Conservation (phyloP, 2,888 invertebrate species). For the Andrena fulva region DNA sequence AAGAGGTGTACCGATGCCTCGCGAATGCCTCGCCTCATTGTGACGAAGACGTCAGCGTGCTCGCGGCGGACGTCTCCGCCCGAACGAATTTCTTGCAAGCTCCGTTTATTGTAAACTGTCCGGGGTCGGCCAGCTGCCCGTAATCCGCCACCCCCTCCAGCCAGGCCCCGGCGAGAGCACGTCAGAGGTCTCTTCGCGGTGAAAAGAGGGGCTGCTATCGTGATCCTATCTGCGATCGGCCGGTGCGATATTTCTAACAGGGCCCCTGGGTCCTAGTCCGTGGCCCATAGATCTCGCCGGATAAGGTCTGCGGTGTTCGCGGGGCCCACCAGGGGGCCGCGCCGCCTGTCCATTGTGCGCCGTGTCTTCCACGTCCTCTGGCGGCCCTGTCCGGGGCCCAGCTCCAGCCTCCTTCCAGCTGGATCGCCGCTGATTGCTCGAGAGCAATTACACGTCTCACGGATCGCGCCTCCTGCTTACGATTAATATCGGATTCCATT, state of each 20-base stretch:
- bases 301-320: constrained; percentile 83
- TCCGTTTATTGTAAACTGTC: constrained; percentile 76
- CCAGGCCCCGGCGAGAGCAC: constrained; percentile 24
- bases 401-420: constrained; percentile 48
- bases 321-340: constrained; percentile 82
- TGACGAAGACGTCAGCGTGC: constrained; percentile 74
- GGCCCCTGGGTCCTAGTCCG: constrained; percentile 78
- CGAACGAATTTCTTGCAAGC: constrained; percentile 79
- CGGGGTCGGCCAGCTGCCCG: constrained; percentile 80
- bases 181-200: constrained; percentile 62
- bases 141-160: constrained; percentile 78
- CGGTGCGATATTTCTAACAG: constrained; percentile 83
- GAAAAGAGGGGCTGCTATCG: constrained; percentile 79
- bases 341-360: constrained; percentile 70
- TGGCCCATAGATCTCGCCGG: constrained; percentile 78
- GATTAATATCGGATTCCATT: constrained; percentile 44
- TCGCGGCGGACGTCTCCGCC: constrained; percentile 34
- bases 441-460: constrained; percentile 61
- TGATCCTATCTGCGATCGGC: constrained; percentile 81
- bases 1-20: neutral
- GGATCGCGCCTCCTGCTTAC: constrained; percentile 30
- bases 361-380: constrained; percentile 62
- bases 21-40: constrained; percentile 48
- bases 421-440: constrained; percentile 59
- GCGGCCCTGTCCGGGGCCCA: constrained; percentile 23